Evolutionary conservation across 64 coral and sea anemone genomes (phyloP).

Genomic region (Pocillopora verrucosa): DNA sequence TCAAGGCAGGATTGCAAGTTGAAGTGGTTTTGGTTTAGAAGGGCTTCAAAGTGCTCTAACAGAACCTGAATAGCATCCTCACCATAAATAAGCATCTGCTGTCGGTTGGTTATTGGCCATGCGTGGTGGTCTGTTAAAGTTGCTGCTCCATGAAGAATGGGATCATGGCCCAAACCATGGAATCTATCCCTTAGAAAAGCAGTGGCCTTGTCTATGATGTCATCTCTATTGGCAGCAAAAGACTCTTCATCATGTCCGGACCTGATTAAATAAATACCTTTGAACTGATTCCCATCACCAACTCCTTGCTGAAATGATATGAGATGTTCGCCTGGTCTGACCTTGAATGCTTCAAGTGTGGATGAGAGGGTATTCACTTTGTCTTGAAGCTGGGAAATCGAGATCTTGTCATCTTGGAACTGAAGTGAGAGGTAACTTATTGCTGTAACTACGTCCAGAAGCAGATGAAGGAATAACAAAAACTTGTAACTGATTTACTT

Average conservation of each 20-base stretch:
- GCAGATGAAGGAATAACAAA: slow-evolving; percentile 45
- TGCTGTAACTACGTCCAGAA: slow-evolving; percentile 13
- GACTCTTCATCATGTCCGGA: slow-evolving; percentile 35
- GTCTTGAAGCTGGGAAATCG: too few relatives aligned
- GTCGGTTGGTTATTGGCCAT: slow-evolving; percentile 23
- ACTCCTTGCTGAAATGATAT: slow-evolving; percentile 37
- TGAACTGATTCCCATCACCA: slow-evolving; percentile 1
- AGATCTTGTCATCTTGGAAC: slow-evolving; percentile 15
- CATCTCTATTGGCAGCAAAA: slow-evolving; percentile 29
- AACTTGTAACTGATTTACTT: slow-evolving; percentile 47
- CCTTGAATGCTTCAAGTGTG: background rate
- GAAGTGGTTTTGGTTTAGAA: slow-evolving; percentile 8
- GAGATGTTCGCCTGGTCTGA: slow-evolving; percentile 26
- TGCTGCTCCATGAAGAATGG: slow-evolving; percentile 46
- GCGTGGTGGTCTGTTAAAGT: slow-evolving; percentile 30
- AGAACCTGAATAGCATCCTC: background rate
- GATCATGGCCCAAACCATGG: slow-evolving; percentile 32
- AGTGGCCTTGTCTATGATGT: slow-evolving; percentile 1
- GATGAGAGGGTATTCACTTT: slow-evolving; percentile 20
- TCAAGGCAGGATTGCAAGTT: slow-evolving; percentile 18
- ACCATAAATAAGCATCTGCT: slow-evolving; percentile 16
- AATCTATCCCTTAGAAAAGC: slow-evolving; percentile 25
- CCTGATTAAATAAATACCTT: background rate
- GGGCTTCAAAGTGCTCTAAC: slow-evolving; percentile 15
- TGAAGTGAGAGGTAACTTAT: slow-evolving; percentile 37